Evolutionary conservation across 2,113 vertebrate species (phyloP).

Genomic region (Recurvirostra avosetta): DNA sequence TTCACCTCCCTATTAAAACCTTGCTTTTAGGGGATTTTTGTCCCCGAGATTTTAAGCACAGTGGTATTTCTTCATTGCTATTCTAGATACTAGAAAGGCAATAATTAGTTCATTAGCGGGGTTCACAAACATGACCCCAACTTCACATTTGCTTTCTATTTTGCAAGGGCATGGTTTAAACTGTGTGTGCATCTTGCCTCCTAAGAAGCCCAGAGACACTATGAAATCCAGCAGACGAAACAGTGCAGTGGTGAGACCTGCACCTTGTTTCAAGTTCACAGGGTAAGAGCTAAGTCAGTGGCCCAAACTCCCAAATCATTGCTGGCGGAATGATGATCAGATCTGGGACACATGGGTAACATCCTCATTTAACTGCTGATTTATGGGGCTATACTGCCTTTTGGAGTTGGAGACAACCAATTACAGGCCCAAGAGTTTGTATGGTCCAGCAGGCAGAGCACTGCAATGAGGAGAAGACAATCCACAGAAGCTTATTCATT

Average conservation of each 20-base stretch:
- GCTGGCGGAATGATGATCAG: background rate
- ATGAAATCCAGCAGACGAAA: background rate
- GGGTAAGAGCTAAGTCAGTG: background rate
- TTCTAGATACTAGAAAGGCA: background rate
- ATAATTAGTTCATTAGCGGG: slow-evolving; percentile 58
- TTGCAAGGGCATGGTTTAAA: slow-evolving; percentile 30
- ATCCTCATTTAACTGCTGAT: background rate
- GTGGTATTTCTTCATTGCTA: slow-evolving; percentile 34
- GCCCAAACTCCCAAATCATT: background rate
- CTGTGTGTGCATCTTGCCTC: background rate
- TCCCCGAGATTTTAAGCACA: background rate
- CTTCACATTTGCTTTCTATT: slow-evolving; percentile 30
- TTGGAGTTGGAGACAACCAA: background rate
- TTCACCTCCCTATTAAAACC: slow-evolving; percentile 5
- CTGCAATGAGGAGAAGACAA: background rate
- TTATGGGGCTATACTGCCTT: background rate
- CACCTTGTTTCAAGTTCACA: background rate
- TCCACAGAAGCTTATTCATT: background rate
- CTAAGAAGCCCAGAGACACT: background rate
- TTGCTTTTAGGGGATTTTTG: background rate
- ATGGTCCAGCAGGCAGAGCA: background rate
- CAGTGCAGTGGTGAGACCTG: background rate
- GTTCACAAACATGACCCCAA: slow-evolving; percentile 23
- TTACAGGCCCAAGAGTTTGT: background rate
- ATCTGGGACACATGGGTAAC: background rate